A percentile compares a stretch with the other conserved stretches of the same genome.
These are phyloP conservation scores for Odobenus rosmarus DNA, from an alignment of 2,113 vertebrate species.

Conservation along the genomic window DNA sequence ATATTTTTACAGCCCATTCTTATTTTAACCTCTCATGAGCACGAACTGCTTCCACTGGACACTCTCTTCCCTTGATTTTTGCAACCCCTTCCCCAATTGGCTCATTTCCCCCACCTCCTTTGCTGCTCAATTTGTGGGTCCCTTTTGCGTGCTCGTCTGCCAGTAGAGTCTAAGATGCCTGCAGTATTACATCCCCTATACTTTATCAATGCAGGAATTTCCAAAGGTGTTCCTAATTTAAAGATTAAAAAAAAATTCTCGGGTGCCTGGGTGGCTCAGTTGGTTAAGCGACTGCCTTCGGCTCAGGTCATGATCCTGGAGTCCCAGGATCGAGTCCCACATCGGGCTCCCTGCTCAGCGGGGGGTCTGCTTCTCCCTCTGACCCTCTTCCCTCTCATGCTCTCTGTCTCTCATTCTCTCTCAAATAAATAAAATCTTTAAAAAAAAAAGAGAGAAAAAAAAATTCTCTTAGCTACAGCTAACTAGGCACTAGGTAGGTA, in stretches of 20 bases:
- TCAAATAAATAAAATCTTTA: too few species aligned
- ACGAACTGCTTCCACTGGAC: neutral
- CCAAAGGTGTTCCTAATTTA: constrained; percentile 9
- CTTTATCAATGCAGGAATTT: constrained; percentile 5
- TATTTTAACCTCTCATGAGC: neutral
- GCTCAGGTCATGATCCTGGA: too few species aligned
- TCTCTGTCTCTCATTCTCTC: too few species aligned
- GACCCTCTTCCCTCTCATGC: too few species aligned
- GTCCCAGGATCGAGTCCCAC: too few species aligned
- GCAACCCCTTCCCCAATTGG: neutral
- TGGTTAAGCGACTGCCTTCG: too few species aligned
- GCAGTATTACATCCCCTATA: neutral
- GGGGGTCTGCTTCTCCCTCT: too few species aligned
- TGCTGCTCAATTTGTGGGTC: neutral
- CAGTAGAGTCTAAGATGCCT: neutral
- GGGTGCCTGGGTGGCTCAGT: too few species aligned
- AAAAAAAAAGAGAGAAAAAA: too few species aligned
- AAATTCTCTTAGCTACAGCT: neutral
- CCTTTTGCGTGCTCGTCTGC: neutral
- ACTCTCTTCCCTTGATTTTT: neutral
- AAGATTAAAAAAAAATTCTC: neutral
- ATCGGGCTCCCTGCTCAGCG: too few species aligned
- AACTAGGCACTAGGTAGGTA: neutral
- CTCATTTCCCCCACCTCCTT: neutral
- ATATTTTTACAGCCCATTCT: neutral